Evolutionary conservation across 2,113 vertebrate genomes (phyloP).

Genomic region (Amphiprion ocellaris): DNA sequence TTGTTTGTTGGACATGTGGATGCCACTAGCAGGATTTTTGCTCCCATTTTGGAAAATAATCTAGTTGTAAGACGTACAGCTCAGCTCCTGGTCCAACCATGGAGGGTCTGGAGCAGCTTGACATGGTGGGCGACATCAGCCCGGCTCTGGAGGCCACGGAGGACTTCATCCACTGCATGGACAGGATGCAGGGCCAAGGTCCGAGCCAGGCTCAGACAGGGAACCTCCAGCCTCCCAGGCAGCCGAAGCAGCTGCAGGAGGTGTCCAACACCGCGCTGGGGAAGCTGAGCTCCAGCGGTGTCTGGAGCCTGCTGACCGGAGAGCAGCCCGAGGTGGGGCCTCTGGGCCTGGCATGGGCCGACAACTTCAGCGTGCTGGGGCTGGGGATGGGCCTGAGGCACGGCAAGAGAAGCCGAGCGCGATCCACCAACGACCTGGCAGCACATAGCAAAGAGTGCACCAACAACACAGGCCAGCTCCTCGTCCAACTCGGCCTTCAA

Average conservation of each 20-base stretch:
- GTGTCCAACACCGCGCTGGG: slow-evolving; percentile 82
- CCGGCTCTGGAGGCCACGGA: slow-evolving; percentile 97
- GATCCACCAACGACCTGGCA: slow-evolving; percentile 94
- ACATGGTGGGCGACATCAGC: slow-evolving; percentile 94
- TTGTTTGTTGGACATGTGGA: slow-evolving; percentile 51
- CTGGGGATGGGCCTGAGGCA: slow-evolving; percentile 83
- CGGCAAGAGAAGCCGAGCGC: slow-evolving; percentile 90
- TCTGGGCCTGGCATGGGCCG: slow-evolving; percentile 87
- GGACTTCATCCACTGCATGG: slow-evolving; percentile 93
- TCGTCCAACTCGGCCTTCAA: slow-evolving; percentile 85
- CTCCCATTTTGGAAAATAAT: slow-evolving; percentile 32
- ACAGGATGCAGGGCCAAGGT: slow-evolving; percentile 84
- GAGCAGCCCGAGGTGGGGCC: slow-evolving; percentile 87
- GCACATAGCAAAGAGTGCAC: slow-evolving; percentile 86
- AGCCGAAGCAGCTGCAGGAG: slow-evolving; percentile 82
- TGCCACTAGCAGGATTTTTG: slow-evolving; percentile 23
- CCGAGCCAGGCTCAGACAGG: slow-evolving; percentile 52
- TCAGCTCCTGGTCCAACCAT: slow-evolving; percentile 37
- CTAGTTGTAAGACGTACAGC: slow-evolving; percentile 26
- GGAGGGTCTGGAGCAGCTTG: slow-evolving; percentile 91
- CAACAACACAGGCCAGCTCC: slow-evolving; percentile 59
- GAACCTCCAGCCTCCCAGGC: slow-evolving; percentile 42
- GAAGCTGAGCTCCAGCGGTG: slow-evolving; percentile 82
- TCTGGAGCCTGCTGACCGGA: slow-evolving; percentile 90
- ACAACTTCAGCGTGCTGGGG: slow-evolving; percentile 88